Evolutionary conservation across 35 echinoderm and acorn worm genomes (phyloP), one percentile per base, ranked within the genome.

Genomic region (Ophiothrix spiculata): DNA sequence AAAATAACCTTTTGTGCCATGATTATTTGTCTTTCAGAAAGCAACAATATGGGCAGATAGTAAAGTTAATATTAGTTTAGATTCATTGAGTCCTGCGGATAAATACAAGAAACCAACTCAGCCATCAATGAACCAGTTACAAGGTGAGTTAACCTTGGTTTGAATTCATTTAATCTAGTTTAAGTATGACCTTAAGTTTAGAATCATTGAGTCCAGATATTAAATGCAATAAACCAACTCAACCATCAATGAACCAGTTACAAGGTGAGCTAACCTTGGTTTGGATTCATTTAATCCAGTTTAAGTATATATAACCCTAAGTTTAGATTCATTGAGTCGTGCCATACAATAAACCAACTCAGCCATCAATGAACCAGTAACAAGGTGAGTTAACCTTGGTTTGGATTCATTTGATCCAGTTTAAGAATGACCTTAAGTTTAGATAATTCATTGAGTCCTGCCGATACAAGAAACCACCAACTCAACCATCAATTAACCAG

Each of bases 61-160:
- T 10, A 15, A 69, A 69, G 60, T 69, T 1, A 69, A 69, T n/a
- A 69, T 10, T 2, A 69, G 60, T 69, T 69, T 69, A 69, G 60
- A 69, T 25, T 69, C 60, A n/a, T 28, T 69, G 1, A 69, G 60
- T 28, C 60, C 60, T 25, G 60, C 60, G 29, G 60, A 69, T n/a
- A 69, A 69, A n/a, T 69, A 69, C 23, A 69, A 69, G 60, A 69
- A 69, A 25, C 60, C 60, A 69, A 28, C 29, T 25, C 60, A 69
- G 60, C 60, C 60, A 15, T 69, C 60, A 69, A 69, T 69, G 60
- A 69, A 69, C 60, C 60, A 69, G 23, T 69, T 69, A 69, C 60
- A 69, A 69, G 60, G 60, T 69, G 19, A 49, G 42, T n/a, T n/a
- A n/a, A n/a, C n/a, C n/a, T n/a, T n/a, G n/a, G n/a, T n/a, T n/a